Conservation (phyloP, 1,140 invertebrate species). For the Danaus plexippus region DNA sequence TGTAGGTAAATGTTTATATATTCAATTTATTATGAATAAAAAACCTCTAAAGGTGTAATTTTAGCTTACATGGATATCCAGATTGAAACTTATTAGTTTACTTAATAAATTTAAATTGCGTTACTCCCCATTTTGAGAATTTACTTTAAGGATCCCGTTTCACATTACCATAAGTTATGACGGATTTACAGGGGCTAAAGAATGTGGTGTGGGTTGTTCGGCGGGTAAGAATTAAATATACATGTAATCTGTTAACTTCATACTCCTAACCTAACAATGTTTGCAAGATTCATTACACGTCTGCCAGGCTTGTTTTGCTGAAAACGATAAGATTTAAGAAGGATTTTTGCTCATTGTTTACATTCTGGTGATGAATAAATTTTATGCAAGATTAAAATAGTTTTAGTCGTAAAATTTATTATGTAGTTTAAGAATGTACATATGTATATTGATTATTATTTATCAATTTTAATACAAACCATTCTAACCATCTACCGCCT, state of each 20-base stretch:
- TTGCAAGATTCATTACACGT: constrained; percentile 33
- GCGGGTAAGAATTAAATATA: constrained; percentile 37
- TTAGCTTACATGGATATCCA: no score
- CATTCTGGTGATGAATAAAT: constrained; percentile 15
- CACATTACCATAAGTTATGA: constrained; percentile 21
- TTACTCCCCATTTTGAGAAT: no score
- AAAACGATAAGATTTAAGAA: constrained; percentile 31
- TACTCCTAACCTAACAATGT: constrained; percentile 29
- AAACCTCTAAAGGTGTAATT: no score
- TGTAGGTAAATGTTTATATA: no score
- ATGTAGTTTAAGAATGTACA: neutral
- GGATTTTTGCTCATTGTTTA: constrained; percentile 20
- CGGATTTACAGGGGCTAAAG: constrained; percentile 27
- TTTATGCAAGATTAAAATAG: neutral
- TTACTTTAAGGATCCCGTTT: constrained; percentile 3
- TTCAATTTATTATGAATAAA: no score
- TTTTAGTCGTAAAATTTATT: constrained; percentile 4
- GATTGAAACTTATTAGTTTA: no score
- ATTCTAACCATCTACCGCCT: neutral
- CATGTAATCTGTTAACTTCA: constrained; percentile 43
- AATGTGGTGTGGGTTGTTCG: constrained; percentile 21
- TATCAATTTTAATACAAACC: neutral
- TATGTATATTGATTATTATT: neutral
- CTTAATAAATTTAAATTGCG: no score
- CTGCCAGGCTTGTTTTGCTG: constrained; percentile 23